Evolutionary conservation across 2,797 vertebrate species (phyloP), one percentile per base, ranked within the genome.

Genomic region (Percopsis omiscomaycus): DNA sequence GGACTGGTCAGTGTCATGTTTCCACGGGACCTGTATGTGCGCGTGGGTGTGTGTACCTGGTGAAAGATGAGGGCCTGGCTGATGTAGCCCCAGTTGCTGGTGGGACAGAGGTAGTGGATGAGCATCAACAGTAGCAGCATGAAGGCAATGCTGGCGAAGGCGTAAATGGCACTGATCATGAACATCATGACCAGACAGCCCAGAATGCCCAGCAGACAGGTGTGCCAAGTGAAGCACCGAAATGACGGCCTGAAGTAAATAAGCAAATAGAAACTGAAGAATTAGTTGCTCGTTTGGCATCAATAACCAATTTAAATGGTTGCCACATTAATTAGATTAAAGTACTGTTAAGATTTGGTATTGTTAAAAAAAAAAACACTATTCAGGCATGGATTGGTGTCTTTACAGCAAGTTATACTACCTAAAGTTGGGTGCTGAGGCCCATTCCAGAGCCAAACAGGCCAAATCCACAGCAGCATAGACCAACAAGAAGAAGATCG

Each of bases 11-110:
- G 82, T 77, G 67, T 77, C 83, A 59, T 67, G 68, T 44, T 5
- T 32, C 30, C 5, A 32, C 4, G 4, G 59, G 51, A 48, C 61
- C 55, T 29, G 68, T 74, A 59, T 50, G 60, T 64, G 59, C 51
- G 57, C 62, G 50, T 64, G 55, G 64, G 65, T 68, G 46, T 59
- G 50, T 77, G 74, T 75, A 96, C 95, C 95, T 96, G 95, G 88
- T 96, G 95, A 83, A 96, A 96, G 82, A 97, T 97, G 74, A 97
- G 94, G 0, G 95, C 95, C 80, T 96, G 95, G 88, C 93, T 96
- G 89, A 97, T 94, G 89, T 94, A 96, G 64, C 95, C 95, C 95
- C 95, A 96, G 85, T 94, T 94, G 88, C 93, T 95, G 76, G 93
- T 94, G 58, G 95, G 95, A 0, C 94, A 95, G 64, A 96, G 92